Evolutionary conservation across 2,113 vertebrate species (phyloP).

Genomic region (Istiophorus platypterus): DNA sequence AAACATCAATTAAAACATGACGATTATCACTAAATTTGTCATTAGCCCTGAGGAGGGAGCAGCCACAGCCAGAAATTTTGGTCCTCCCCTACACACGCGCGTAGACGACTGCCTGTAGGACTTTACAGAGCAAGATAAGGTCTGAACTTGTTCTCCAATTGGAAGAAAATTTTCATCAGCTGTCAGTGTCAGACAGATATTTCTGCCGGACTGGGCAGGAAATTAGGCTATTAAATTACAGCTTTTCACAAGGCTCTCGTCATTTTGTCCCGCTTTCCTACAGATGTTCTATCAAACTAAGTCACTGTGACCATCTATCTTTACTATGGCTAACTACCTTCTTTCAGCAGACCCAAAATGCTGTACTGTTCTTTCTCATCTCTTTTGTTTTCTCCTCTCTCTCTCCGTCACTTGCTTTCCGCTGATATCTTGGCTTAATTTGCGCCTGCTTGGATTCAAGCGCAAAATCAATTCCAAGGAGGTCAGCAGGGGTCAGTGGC

Average conservation of each 20-base stretch:
- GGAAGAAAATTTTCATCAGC: constrained; percentile 92
- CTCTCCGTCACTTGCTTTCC: constrained; percentile 16
- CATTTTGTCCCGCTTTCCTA: constrained; percentile 85
- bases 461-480: constrained; percentile 94
- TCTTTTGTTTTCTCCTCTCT: constrained; percentile 62
- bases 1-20: constrained; percentile 83
- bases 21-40: constrained; percentile 79
- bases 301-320: constrained; percentile 93
- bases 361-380: constrained; percentile 13
- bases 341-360: constrained; percentile 73
- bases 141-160: constrained; percentile 87
- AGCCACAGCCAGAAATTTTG: constrained; percentile 51
- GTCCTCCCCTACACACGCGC: constrained; percentile 31
- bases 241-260: constrained; percentile 85
- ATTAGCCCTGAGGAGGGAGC: constrained; percentile 72
- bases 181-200: constrained; percentile 90
- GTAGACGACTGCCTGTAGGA: constrained; percentile 65
- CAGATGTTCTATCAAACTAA: constrained; percentile 93
- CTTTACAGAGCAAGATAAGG: constrained; percentile 75
- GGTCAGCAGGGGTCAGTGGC: constrained; percentile 90
- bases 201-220: constrained; percentile 91
- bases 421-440: constrained; percentile 90
- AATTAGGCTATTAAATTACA: constrained; percentile 97
- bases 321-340: constrained; percentile 88
- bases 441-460: constrained; percentile 88